phyloP scores from a whole-genome alignment of 2,888 invertebrate genomes.

The Sceliomorpha sp. region DNA sequence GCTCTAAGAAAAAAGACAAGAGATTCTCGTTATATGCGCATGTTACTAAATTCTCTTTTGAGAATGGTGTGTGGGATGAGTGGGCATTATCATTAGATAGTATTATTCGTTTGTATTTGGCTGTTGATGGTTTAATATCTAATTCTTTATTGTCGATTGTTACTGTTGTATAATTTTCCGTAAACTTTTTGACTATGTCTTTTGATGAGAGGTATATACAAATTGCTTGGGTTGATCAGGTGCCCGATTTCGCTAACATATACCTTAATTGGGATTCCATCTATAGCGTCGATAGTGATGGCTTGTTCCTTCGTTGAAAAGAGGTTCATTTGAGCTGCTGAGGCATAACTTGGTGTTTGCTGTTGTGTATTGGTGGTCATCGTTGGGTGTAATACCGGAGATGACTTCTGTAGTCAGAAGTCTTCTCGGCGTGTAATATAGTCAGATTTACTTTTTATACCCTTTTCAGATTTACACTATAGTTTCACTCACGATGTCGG shows the following conservation, averaged over 20 bases:
- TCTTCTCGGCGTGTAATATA: no score
- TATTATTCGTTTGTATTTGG: slow-evolving; percentile 16
- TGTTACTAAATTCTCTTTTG: slow-evolving; percentile 3
- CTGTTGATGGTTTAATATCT: neutral
- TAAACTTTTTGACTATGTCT: slow-evolving; percentile 2
- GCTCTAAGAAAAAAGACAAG: slow-evolving; percentile 57
- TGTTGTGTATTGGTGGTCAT: slow-evolving; percentile 2
- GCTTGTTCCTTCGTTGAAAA: slow-evolving; percentile 43
- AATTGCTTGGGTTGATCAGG: slow-evolving; percentile 15
- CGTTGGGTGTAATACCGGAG: slow-evolving; percentile 3
- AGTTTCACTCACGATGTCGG: no score
- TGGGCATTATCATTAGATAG: slow-evolving; percentile 18
- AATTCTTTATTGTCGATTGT: neutral
- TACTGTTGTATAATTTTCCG: neutral
- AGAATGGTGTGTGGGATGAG: slow-evolving; percentile 19
- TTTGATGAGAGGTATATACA: slow-evolving; percentile 35
- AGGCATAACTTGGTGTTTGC: slow-evolving; percentile 22
- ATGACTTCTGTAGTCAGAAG: slow-evolving; percentile 25
- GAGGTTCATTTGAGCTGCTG: slow-evolving; percentile 12
- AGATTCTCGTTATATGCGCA: slow-evolving; percentile 44
- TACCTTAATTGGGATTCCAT: slow-evolving; percentile 19
- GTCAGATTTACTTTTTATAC: no score
- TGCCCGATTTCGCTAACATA: slow-evolving; percentile 23
- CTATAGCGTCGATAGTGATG: no score
- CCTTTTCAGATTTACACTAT: no score